Conservation (phyloP, 2,797 vertebrate genomes). For the Taeniopygia guttata region DNA sequence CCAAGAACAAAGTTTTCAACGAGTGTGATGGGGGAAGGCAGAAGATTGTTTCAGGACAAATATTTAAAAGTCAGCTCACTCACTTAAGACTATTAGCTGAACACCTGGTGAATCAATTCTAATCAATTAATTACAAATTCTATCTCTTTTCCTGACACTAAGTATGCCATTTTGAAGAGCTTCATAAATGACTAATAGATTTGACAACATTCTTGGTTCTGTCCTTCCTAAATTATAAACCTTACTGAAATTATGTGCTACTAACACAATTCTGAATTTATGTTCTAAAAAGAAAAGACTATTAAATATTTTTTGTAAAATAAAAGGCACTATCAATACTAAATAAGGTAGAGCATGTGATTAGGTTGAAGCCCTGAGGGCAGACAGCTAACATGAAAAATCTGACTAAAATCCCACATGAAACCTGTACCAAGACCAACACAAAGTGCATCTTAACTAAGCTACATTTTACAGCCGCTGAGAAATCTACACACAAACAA, state of each 20-base stretch:
- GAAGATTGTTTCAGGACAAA: background rate
- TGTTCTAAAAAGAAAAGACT: background rate
- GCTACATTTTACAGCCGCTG: background rate
- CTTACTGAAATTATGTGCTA: background rate
- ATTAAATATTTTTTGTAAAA: background rate
- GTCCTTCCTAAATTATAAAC: background rate
- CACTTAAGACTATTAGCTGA: background rate
- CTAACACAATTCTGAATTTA: background rate
- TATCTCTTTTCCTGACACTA: background rate
- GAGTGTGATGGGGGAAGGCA: accelerated
- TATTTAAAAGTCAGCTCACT: background rate
- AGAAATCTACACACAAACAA: background rate
- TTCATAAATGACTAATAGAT: background rate
- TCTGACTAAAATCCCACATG: background rate
- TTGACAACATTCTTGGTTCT: background rate
- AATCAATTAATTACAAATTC: background rate
- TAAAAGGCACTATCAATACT: background rate
- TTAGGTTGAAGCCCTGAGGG: background rate
- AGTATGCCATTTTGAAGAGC: background rate
- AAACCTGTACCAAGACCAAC: background rate
- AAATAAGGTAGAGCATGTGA: background rate
- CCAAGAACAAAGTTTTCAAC: background rate
- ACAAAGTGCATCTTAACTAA: accelerated
- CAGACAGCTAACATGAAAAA: background rate
- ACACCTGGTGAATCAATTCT: background rate